These are phyloP conservation scores for Alectoris magna DNA, from an alignment of 2,797 vertebrate species.

Conservation along the genomic window DNA sequence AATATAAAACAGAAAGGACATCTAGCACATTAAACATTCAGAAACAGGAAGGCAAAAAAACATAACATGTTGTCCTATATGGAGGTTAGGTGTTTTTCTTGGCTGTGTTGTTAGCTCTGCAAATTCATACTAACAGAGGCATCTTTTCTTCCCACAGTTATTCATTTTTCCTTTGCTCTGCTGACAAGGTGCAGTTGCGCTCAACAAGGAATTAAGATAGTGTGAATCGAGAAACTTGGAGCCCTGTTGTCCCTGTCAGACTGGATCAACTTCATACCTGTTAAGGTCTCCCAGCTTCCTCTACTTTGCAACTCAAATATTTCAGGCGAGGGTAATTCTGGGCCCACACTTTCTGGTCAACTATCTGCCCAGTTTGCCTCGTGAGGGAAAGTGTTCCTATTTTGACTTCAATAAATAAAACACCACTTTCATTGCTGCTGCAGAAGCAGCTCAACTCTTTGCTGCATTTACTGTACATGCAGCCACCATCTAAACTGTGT, in stretches of 20 bases:
- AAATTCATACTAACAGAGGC: not conserved
- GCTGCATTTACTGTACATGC: not conserved
- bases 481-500: not conserved
- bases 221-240: not conserved
- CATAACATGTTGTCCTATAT: not conserved
- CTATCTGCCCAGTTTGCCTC: not conserved
- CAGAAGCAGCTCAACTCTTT: constrained; percentile 3
- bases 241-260: not conserved
- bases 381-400: not conserved
- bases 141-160: not conserved
- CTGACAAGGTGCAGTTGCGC: not conserved
- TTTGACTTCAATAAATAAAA: not conserved
- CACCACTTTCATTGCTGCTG: not conserved
- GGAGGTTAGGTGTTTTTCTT: not conserved
- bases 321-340: not conserved
- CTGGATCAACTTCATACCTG: not conserved
- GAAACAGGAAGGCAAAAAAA: not conserved
- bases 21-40: not conserved
- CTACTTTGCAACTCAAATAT: not conserved
- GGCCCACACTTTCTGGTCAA: not conserved
- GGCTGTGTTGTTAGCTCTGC: not conserved
- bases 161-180: not conserved
- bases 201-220: not conserved
- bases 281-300: not conserved
- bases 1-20: not conserved